These are phyloP conservation scores for Aurelia coerulea DNA, from an alignment of 30 jellyfish, hydroid and myxozoan genomes.

Conservation along the genomic window DNA sequence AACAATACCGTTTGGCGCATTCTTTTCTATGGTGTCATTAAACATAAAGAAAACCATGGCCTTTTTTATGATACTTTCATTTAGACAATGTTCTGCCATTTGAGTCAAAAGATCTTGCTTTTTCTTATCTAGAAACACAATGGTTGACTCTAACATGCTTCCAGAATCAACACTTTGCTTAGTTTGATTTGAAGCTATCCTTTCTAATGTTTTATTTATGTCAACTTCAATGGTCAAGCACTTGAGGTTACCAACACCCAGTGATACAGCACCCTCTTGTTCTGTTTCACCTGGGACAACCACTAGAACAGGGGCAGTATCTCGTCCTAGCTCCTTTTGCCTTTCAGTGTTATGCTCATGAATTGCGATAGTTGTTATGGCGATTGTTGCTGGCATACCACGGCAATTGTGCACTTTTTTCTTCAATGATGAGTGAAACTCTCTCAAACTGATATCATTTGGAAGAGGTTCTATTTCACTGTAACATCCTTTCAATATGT, in stretches of 20 bases:
- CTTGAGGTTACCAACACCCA: constrained; percentile 40
- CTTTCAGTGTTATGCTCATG: constrained; percentile 83
- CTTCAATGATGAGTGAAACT: constrained; percentile 75
- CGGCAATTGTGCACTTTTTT: constrained; percentile 84
- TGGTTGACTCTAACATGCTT: constrained; percentile 14
- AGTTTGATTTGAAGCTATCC: constrained; percentile 42
- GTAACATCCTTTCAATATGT: constrained; percentile 79
- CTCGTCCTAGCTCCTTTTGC: constrained; percentile 66
- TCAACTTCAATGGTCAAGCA: constrained; percentile 69
- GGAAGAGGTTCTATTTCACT: constrained; percentile 88
- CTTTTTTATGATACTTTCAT: constrained; percentile 47
- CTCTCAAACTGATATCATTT: constrained; percentile 71
- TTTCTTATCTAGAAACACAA: constrained; percentile 8
- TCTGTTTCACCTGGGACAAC: constrained; percentile 77
- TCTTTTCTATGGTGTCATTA: constrained; percentile 61
- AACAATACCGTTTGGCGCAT: constrained; percentile 59
- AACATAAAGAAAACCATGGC: constrained; percentile 70
- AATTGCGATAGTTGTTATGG: constrained; percentile 84
- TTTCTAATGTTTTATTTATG: constrained; percentile 67
- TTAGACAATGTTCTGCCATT: constrained; percentile 33
- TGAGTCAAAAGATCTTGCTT: neutral
- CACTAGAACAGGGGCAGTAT: constrained; percentile 70
- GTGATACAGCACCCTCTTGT: constrained; percentile 17
- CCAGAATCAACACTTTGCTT: constrained; percentile 50
- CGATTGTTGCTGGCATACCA: constrained; percentile 88